phyloP scores from a whole-genome alignment of 2,797 vertebrate species.

The Sciaenops ocellatus region DNA sequence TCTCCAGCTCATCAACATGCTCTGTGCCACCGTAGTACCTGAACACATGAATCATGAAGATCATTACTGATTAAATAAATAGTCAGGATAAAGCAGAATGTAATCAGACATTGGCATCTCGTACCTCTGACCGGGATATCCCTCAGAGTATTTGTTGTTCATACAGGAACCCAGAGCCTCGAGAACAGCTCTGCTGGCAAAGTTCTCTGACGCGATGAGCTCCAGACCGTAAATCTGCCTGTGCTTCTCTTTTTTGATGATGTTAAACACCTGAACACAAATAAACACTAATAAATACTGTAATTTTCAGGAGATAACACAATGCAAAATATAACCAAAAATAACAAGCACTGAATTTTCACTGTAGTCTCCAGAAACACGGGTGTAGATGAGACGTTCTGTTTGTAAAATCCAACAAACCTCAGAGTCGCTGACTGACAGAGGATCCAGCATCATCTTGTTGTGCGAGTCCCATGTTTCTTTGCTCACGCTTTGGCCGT shows the following conservation, averaged over 20 bases:
- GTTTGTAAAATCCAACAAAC: constrained; percentile 73
- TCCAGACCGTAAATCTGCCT: constrained; percentile 93
- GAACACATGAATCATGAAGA: not conserved
- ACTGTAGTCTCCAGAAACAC: not conserved
- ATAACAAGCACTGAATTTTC: not conserved
- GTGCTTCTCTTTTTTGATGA: constrained; percentile 96
- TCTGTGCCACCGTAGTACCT: constrained; percentile 97
- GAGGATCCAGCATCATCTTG: constrained; percentile 91
- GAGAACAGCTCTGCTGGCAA: constrained; percentile 94
- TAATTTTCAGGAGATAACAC: not conserved
- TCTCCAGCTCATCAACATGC: constrained; percentile 94
- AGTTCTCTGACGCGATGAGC: constrained; percentile 97
- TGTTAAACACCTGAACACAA: constrained; percentile 86
- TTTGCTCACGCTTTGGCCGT: constrained; percentile 55
- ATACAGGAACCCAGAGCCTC: constrained; percentile 97
- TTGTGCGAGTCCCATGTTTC: constrained; percentile 91
- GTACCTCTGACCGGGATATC: constrained; percentile 97
- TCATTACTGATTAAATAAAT: not conserved
- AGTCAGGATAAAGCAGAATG: not conserved
- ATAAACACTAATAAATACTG: not conserved
- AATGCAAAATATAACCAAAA: not conserved
- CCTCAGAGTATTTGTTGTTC: constrained; percentile 99
- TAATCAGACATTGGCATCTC: fast-evolving
- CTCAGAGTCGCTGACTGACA: constrained; percentile 89
- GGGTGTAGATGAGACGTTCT: not conserved